Evolutionary conservation across 1,140 invertebrate species (phyloP).

Genomic region (Macrobrachium nipponense): DNA sequence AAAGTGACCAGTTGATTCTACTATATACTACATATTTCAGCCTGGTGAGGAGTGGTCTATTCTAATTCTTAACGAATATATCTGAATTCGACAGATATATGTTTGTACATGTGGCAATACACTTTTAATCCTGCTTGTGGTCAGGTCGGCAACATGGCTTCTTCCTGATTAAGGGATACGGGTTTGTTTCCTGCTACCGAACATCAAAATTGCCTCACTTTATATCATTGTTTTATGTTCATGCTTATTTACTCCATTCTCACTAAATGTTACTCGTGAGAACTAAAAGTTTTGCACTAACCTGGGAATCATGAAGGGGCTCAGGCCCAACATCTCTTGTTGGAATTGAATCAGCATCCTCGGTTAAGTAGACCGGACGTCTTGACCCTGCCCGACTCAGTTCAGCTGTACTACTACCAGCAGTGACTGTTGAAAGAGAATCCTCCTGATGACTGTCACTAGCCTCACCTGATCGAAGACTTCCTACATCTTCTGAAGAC

Average conservation of each 20-base stretch:
- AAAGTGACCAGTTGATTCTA: too few relatives aligned
- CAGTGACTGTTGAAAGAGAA: constrained; percentile 50
- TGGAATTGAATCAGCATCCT: constrained; percentile 74
- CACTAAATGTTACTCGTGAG: not conserved
- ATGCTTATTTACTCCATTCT: not conserved
- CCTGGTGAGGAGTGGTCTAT: too few relatives aligned
- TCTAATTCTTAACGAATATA: too few relatives aligned
- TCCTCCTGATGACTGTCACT: constrained; percentile 59
- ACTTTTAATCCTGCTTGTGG: too few relatives aligned
- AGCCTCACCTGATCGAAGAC: constrained; percentile 55
- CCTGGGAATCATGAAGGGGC: constrained; percentile 35
- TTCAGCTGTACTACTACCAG: constrained; percentile 31
- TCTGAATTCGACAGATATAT: too few relatives aligned
- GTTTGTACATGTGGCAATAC: too few relatives aligned
- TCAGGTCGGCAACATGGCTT: too few relatives aligned
- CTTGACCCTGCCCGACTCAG: constrained; percentile 56
- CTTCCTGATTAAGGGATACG: too few relatives aligned
- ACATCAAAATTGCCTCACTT: too few relatives aligned
- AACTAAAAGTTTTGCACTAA: not conserved
- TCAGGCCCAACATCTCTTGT: constrained; percentile 49
- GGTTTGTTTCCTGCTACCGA: too few relatives aligned
- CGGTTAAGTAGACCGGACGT: constrained; percentile 82
- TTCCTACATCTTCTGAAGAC: constrained; percentile 62
- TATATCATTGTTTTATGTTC: not conserved
- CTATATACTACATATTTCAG: too few relatives aligned